Conservation (phyloP, 2,113 vertebrate species). For the Takifugu bimaculatus region DNA sequence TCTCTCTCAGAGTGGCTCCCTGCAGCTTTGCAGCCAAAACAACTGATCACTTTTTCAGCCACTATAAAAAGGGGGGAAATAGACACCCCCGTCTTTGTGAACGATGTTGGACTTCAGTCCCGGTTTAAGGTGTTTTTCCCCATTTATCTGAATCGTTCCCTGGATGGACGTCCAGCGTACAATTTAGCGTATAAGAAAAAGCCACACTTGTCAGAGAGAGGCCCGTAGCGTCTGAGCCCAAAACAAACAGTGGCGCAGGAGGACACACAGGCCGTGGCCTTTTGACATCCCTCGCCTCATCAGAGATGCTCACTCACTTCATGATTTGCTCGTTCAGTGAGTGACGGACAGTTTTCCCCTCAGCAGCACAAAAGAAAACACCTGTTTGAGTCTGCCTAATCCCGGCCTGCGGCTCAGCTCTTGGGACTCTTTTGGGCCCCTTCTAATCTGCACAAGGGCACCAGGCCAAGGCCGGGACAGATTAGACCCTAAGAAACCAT, state of each 20-base stretch:
- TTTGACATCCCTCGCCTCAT: neutral
- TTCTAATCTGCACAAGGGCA: constrained; percentile 57
- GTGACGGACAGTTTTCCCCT: constrained; percentile 42
- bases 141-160: too few relatives aligned
- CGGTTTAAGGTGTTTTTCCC: too few relatives aligned
- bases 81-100: too few relatives aligned
- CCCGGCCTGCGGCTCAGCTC: constrained; percentile 23
- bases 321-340: constrained; percentile 45
- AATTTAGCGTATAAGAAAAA: too few relatives aligned
- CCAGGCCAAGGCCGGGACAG: constrained; percentile 60
- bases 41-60: constrained; percentile 1
- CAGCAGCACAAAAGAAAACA: constrained; percentile 66
- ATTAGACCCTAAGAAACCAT: constrained; percentile 51
- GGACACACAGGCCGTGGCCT: too few relatives aligned
- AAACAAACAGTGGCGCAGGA: too few relatives aligned
- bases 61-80: too few relatives aligned
- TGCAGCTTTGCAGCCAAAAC: neutral
- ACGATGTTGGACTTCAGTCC: too few relatives aligned
- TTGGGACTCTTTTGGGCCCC: constrained; percentile 29
- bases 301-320: constrained; percentile 37
- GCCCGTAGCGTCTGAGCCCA: too few relatives aligned
- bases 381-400: constrained; percentile 68
- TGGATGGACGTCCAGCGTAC: too few relatives aligned
- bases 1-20: constrained; percentile 15
- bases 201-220: too few relatives aligned